phyloP scores from a whole-genome alignment of 35 echinoderm and acorn worm genomes.

The Lytechinus pictus region DNA sequence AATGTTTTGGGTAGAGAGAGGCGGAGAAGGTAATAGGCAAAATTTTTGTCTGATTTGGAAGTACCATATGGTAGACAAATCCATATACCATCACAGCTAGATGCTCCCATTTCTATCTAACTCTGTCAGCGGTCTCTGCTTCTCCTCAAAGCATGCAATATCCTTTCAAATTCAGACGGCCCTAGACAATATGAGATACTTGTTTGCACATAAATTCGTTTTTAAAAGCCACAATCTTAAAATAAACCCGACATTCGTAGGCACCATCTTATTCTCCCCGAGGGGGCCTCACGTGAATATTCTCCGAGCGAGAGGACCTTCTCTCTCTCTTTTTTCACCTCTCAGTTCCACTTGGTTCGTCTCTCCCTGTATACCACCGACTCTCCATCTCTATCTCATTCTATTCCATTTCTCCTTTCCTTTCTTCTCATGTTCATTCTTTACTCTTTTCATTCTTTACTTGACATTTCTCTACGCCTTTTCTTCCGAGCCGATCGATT shows the following conservation, averaged over 20 bases:
- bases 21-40: not conserved
- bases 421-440: too few relatives aligned
- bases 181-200: constrained; percentile 12
- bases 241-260: constrained; percentile 3
- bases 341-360: too few relatives aligned
- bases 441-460: too few relatives aligned
- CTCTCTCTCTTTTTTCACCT: not conserved
- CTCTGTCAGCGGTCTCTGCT: not conserved
- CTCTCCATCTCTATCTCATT: too few relatives aligned
- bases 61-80: not conserved
- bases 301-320: not conserved
- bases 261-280: not conserved
- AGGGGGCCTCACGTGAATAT: constrained; percentile 1
- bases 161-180: not conserved
- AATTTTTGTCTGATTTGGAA: not conserved
- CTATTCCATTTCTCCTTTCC: too few relatives aligned
- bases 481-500: too few relatives aligned
- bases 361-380: too few relatives aligned
- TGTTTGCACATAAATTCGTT: constrained; percentile 19
- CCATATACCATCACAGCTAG: not conserved
- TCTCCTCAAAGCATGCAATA: not conserved
- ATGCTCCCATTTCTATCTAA: not conserved
- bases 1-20: not conserved
- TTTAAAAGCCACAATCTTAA: constrained; percentile 20
- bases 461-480: too few relatives aligned